phyloP scores from a whole-genome alignment of 1,140 invertebrate species.

The Megalopta genalis region DNA sequence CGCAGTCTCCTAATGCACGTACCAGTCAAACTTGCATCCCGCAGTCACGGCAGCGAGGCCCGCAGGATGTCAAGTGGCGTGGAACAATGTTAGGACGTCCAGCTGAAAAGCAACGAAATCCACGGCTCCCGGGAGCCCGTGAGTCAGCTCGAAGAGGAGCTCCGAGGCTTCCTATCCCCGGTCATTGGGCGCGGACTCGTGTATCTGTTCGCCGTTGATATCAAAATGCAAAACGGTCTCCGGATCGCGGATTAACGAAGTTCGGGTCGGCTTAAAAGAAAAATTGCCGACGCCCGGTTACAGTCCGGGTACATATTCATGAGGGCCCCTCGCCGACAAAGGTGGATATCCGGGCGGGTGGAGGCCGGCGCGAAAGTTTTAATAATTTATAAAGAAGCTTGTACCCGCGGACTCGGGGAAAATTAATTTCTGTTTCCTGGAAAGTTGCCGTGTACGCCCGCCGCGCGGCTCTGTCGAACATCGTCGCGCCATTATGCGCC shows the following conservation, averaged over 20 bases:
- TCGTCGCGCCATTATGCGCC: constrained; percentile 6
- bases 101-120: background rate
- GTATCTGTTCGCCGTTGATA: constrained; percentile 15
- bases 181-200: background rate
- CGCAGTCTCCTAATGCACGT: too few relatives aligned
- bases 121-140: background rate
- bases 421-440: constrained; percentile 47
- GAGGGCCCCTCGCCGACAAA: constrained; percentile 33
- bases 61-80: too few relatives aligned
- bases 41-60: too few relatives aligned
- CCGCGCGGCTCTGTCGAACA: constrained; percentile 19
- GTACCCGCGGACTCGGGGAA: constrained; percentile 10
- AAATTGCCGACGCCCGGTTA: constrained; percentile 36
- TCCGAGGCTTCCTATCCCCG: background rate
- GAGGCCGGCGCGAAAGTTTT: constrained; percentile 42
- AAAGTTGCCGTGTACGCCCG: constrained; percentile 16
- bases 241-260: constrained; percentile 44
- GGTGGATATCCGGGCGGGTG: constrained; percentile 1
- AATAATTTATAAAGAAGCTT: constrained; percentile 54
- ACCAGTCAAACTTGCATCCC: too few relatives aligned
- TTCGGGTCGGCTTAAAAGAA: constrained; percentile 25
- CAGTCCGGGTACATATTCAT: constrained; percentile 44
- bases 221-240: constrained; percentile 41
- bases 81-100: background rate
- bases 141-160: too few relatives aligned